Evolutionary conservation across 2,888 invertebrate genomes (phyloP).

Genomic region (Atherix ibis): DNA sequence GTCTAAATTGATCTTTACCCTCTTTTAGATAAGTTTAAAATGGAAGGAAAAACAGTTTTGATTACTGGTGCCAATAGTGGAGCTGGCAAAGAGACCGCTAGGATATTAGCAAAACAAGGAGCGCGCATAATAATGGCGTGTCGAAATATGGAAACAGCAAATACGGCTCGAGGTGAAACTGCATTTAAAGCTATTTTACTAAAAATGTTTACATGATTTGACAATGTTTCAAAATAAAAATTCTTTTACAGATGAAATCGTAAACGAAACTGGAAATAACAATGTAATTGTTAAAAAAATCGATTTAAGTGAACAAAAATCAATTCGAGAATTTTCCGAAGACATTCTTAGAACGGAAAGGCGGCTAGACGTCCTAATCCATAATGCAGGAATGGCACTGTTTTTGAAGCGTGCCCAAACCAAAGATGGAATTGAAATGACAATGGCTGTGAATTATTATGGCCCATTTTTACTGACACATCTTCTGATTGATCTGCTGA

Average conservation of each 20-base stretch:
- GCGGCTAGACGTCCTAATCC: constrained; percentile 65
- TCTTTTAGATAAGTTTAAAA: no score
- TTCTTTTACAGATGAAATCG: constrained; percentile 49
- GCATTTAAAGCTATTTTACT: no score
- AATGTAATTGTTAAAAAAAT: constrained; percentile 57
- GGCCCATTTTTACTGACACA: constrained; percentile 89
- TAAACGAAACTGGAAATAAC: constrained; percentile 49
- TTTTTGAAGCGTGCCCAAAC: constrained; percentile 50
- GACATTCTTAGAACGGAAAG: constrained; percentile 59
- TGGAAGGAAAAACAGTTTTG: constrained; percentile 77
- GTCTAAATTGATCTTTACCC: no score
- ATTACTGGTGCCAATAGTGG: constrained; percentile 82
- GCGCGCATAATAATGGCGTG: constrained; percentile 78
- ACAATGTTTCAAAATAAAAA: no score
- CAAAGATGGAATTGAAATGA: constrained; percentile 72
- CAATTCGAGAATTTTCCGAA: constrained; percentile 68
- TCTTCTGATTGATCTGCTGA: constrained; percentile 64
- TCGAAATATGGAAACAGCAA: constrained; percentile 56
- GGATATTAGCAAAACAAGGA: constrained; percentile 55
- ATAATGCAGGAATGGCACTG: constrained; percentile 77
- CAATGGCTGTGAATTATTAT: constrained; percentile 86
- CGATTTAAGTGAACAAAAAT: constrained; percentile 61
- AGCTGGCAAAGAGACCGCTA: constrained; percentile 67
- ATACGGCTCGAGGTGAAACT: constrained; percentile 55
- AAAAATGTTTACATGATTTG: no score